Evolutionary conservation across 2,113 vertebrate species (phyloP), one percentile per base, ranked within the genome.

Genomic region (Papio anubis): DNA sequence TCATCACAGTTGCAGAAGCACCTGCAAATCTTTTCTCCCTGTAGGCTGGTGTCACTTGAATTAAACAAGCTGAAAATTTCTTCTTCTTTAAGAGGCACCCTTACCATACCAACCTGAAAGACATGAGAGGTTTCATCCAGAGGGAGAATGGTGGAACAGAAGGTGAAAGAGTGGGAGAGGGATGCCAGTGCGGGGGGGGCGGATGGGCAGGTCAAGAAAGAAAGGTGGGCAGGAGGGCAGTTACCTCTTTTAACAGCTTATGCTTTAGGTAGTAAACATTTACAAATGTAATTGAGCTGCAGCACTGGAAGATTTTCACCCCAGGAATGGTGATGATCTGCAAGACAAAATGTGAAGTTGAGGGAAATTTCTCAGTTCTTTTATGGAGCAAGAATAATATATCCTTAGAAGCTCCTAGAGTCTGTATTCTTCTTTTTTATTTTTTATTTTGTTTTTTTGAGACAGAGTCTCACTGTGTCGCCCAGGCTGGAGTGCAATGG

Each of bases 271-370:
- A 35, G 85, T 98, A 55, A 76, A 98, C 93, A 2, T 98, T 98
- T 40, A 98, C 87, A 1, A 98, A 98, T 1, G 98, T 98, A 43
- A 98, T 97, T 66, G 98, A 97, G 35, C 94, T 98, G 78, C 98
- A 98, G 92, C 98, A 98, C 92, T 98, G 98, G 93, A 98, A 98
- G 96, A 98, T 98, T 72, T 98, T 98, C 86, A 98, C 94, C 9
- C 98, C 98, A 14, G 98, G 98, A 40, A 98, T 95, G 72, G 68
- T 91, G 1, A 12, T 10, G 17, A 94, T 91, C 98, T 98, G 92
- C n/a, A 82, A 94, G 92, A 64, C 48, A 93, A 12, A 96, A 94
- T 30, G 25, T 2, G 16, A 73, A 38, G 27, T 18, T 64, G 48
- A 80, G 61, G 61, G 40, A 17, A 38, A 20, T 16, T 21, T 72